These are phyloP conservation scores for Kradibia gibbosae DNA, from an alignment of 1,140 invertebrate genomes.

Conservation along the genomic window DNA sequence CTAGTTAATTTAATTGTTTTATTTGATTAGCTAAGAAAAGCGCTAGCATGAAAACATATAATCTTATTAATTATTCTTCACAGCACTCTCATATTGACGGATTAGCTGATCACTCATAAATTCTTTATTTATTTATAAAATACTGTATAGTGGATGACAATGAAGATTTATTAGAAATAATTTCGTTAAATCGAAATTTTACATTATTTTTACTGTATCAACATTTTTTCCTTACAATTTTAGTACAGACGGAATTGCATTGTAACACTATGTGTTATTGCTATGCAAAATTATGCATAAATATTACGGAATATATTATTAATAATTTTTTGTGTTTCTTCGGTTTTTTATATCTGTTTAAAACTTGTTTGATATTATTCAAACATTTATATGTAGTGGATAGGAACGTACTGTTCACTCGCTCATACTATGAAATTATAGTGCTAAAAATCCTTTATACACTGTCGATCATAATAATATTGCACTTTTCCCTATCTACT, in stretches of 20 bases:
- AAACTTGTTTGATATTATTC: not conserved
- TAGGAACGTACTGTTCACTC: not conserved
- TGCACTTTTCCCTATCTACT: constrained; percentile 48
- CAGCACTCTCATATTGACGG: constrained; percentile 23
- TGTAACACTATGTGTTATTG: not conserved
- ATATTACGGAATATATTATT: not conserved
- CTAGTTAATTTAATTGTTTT: no score
- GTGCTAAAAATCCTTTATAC: constrained; percentile 22
- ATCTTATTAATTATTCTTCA: constrained; percentile 5
- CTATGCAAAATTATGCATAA: not conserved
- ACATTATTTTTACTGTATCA: not conserved
- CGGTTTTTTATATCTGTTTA: not conserved
- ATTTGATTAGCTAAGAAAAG: constrained; percentile 45
- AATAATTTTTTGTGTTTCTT: not conserved
- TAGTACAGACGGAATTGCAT: constrained; percentile 29
- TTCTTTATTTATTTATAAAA: constrained; percentile 31
- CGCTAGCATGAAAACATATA: constrained; percentile 40
- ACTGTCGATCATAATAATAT: constrained; percentile 35
- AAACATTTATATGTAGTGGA: not conserved
- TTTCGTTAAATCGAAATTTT: constrained; percentile 18
- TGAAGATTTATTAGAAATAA: constrained; percentile 17
- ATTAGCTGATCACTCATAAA: constrained; percentile 21
- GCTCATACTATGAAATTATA: not conserved
- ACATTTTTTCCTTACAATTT: not conserved
- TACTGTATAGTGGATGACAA: constrained; percentile 30